These are phyloP conservation scores for Allacma fusca DNA, from an alignment of 2,888 invertebrate genomes.

Conservation along the genomic window DNA sequence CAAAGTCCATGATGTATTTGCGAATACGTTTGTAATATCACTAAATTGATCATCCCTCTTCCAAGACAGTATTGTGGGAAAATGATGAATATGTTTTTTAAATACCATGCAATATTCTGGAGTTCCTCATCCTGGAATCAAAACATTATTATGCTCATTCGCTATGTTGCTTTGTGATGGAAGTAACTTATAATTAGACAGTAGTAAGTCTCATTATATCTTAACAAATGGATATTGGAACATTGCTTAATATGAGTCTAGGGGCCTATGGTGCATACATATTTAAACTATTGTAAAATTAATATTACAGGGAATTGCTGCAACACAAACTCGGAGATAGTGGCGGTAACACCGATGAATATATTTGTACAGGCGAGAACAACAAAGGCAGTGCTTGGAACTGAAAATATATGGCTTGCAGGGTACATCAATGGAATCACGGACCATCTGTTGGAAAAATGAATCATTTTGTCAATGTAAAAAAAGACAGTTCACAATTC, in stretches of 20 bases:
- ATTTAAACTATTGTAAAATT: too few relatives aligned
- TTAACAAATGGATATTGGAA: too few relatives aligned
- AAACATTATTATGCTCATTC: background rate
- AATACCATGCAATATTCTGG: constrained; percentile 69
- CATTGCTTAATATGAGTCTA: too few relatives aligned
- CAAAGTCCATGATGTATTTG: constrained; percentile 47
- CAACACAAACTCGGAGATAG: constrained; percentile 77
- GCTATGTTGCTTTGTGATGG: too few relatives aligned
- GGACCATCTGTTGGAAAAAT: constrained; percentile 69
- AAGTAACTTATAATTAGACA: too few relatives aligned
- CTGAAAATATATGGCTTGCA: constrained; percentile 76
- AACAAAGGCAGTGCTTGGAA: constrained; percentile 85
- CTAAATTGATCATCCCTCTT: constrained; percentile 81
- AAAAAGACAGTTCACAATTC: too few relatives aligned
- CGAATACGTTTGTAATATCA: constrained; percentile 73
- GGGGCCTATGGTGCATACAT: too few relatives aligned
- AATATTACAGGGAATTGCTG: constrained; percentile 70
- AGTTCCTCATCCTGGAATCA: constrained; percentile 65
- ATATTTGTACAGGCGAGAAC: constrained; percentile 81
- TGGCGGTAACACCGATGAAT: constrained; percentile 76
- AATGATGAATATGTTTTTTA: constrained; percentile 78
- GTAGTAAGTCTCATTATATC: too few relatives aligned
- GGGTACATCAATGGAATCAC: constrained; percentile 77
- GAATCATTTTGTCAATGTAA: too few relatives aligned
- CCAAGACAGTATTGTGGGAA: constrained; percentile 88